A percentile compares a stretch with the other conserved stretches of the same genome.
Conservation (phyloP, 2,797 vertebrate genomes). For the Distichodus sexfasciatus region DNA sequence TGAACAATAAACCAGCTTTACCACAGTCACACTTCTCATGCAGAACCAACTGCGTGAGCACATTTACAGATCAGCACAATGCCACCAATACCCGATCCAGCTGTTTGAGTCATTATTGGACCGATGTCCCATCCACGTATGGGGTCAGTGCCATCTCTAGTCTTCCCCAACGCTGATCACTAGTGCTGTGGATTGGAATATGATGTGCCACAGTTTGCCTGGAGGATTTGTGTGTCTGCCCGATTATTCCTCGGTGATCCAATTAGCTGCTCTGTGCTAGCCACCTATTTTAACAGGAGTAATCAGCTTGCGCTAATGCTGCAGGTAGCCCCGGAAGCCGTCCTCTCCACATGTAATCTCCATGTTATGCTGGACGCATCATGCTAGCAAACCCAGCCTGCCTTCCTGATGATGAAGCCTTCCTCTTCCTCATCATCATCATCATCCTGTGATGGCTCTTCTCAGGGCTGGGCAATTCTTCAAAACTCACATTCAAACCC, state of each 20-base stretch:
- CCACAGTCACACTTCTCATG: too few relatives aligned
- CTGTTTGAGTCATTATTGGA: too few relatives aligned
- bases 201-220: not conserved
- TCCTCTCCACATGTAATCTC: not conserved
- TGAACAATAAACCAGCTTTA: too few relatives aligned
- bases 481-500: too few relatives aligned
- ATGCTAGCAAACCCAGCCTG: not conserved
- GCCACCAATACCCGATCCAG: too few relatives aligned
- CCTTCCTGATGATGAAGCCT: not conserved
- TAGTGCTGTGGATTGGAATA: not conserved
- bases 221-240: slow-evolving; percentile 9
- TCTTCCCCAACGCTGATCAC: too few relatives aligned
- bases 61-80: too few relatives aligned
- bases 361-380: not conserved
- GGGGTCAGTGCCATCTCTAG: too few relatives aligned
- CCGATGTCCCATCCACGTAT: too few relatives aligned
- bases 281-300: slow-evolving; percentile 58
- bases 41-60: too few relatives aligned
- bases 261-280: slow-evolving; percentile 48
- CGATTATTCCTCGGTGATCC: slow-evolving; percentile 43
- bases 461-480: too few relatives aligned
- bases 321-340: slow-evolving; percentile 6
- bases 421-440: not conserved
- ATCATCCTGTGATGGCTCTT: too few relatives aligned
- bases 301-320: slow-evolving; percentile 57